Base-by-base conservation (phyloP, 2,888 invertebrate genomes). In the Gerris lacustris region DNA sequence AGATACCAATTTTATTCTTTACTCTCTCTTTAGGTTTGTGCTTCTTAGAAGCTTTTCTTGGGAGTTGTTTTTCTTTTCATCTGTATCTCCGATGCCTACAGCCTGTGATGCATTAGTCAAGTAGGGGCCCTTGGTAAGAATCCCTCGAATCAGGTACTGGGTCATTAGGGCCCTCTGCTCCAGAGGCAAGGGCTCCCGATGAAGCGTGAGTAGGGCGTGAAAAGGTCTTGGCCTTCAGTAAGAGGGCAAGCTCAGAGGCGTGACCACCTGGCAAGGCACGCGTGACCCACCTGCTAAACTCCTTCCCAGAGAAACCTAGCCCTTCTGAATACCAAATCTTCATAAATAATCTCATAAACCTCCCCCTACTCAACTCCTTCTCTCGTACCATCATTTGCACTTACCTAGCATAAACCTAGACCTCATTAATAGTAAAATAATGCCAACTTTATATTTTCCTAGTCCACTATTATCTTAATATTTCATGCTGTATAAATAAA, bases 321-420 rank as follows among this genome's bases (percentile, higher is more conserved):
- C 55, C 55, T 55, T 55, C 55, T 55, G 55, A 55, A 55, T 55
- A 55, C 55, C 15, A 15, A 55, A 55, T 55, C 55, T 55, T 55
- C 55, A 55, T 55, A 55, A 55, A 55, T 55, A 55, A 55, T 55
- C 55, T 55, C 55, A 55, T 55, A 55, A 55, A 55, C 11, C 31
- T 31, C 31, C 4, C 31, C 31, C 31, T 31, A 31, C 31, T 31
- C 31, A 31, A 31, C 31, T 31, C 31, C 31, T 31, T 31, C 31
- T 31, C 31, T 31, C 31, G 55, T 15, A 11, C 55, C 55, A 55
- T 55, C 55, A 55, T 55, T 55, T 55, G 55, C 55, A 55, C 55
- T 55, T 55, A 55, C 55, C 55, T 55, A 55, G 55, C 55, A 55
- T 55, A 55, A 55, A 55, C 9, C 55, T 15, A 55, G 55, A 11